These are phyloP conservation scores for Pegoplata infirma DNA, from an alignment of 2,888 invertebrate genomes.

Conservation along the genomic window DNA sequence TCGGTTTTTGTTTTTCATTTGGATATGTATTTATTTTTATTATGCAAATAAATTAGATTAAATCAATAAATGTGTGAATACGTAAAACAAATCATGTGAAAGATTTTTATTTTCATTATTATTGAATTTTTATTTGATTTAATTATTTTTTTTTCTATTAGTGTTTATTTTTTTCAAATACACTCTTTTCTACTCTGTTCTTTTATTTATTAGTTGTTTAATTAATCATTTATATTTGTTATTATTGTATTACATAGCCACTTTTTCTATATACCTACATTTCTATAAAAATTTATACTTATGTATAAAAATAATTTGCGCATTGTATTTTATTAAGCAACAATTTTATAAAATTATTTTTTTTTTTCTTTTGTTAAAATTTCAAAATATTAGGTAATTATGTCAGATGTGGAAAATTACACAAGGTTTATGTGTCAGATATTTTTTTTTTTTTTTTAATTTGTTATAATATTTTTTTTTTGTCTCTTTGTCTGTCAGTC, in stretches of 20 bases:
- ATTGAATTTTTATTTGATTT: neutral
- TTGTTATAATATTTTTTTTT: too few relatives aligned
- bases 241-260: neutral
- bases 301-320: conserved; percentile 4
- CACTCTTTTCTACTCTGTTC: neutral
- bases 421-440: too few relatives aligned
- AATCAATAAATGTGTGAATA: conserved; percentile 50
- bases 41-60: conserved; percentile 50
- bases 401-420: neutral
- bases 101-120: neutral
- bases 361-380: neutral
- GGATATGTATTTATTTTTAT: conserved; percentile 28
- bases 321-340: neutral
- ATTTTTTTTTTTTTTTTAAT: too few relatives aligned
- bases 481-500: too few relatives aligned
- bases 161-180: neutral
- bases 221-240: neutral
- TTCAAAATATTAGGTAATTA: neutral
- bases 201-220: neutral
- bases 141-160: neutral
- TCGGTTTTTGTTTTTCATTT: neutral
- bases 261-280: neutral
- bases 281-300: neutral
- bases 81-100: conserved; percentile 27
- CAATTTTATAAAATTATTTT: neutral